Evolutionary conservation across 2,888 invertebrate species (phyloP), one percentile per base, ranked within the genome.

Genomic region (Drosophila recens): DNA sequence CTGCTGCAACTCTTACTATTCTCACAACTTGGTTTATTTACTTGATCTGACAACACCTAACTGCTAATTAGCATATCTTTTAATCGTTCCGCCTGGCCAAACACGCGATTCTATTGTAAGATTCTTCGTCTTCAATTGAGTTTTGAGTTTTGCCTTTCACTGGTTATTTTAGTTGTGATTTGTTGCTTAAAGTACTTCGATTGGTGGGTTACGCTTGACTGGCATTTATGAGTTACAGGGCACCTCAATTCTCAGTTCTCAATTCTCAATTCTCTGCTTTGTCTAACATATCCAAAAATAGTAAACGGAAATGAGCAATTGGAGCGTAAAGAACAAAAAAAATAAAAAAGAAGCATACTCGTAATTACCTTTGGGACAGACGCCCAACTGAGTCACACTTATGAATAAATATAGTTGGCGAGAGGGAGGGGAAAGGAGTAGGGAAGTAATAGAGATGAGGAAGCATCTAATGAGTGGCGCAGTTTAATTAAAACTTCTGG

Each of bases 401-500:
- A 72, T 85, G 80, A 71, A 87, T 66, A 72, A 71, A 85, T 66
- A 68, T 67, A 43, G 52, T 48, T 45, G 51, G 17, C 42, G 46
- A 49, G 57, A 56, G 38, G 27, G 30, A 15, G n/a, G 46, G n/a
- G 43, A 45, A 36, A 23, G 15, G 65, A 52, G 40, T 49, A 15
- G 27, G 36, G 13, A 49, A 30, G 45, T 13, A 49, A 30, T 13
- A n/a, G 38, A 11, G 30, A 56, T 8, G 40, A 33, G 54, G 63
- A 58, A 48, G 65, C 33, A 42, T 71, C 72, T 82, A 87, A 85
- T 79, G 83, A 83, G 78, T 68, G 67, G 63, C 70, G 77, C 70
- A 78, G 89, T 90, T 90, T 87, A 87, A 87, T 87, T 87, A 87
- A 90, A 87, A 90, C 75, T 87, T 87, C 77, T 74, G 63, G 82